Evolutionary conservation across 1,140 invertebrate genomes (phyloP), one percentile per base, ranked within the genome.

Genomic region (Megathymus violae): DNA sequence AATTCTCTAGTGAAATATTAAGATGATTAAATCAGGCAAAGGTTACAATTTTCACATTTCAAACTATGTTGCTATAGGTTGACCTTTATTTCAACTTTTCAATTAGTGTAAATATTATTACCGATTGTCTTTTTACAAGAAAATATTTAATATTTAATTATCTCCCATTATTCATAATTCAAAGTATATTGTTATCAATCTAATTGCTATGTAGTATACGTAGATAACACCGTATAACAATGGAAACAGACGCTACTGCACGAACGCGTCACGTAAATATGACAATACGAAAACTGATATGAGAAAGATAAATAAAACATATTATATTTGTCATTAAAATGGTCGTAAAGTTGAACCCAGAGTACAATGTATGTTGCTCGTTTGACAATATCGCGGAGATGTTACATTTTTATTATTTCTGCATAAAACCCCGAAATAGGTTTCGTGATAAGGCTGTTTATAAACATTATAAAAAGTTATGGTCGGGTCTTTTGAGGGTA

Each of bases 291-390:
- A 69, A 76, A 71, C 71, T 74, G 71, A 76, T 73, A 78, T 43
- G 61, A 41, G 48, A 58, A 66, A 63, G 69, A 72, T 71, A 76
- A 74, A 78, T 78, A 80, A 76, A 74, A 74, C 63, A 74, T 69
- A 69, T 72, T 66, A 71, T 69, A 75, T 69, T 56, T 70, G 68
- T 62, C 69, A 71, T 80, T 76, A 74, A 78, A 71, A 48, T 41
- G 66, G n/a, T 70, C 67, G 63, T 79, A 79, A 79, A 78, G 43
- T 62, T 60, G 43, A 56, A 72, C 41, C 60, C 34, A 13, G 10
- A 58, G 46, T 41, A 69, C 66, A 71, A 66, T 70, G 74, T 76
- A 70, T 60, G 65, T 69, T 56, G 17, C 69, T 63, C 62, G 63
- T 71, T 62, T 62, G 61, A 69, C 69, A 67, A 69, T 79, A 74